Evolutionary conservation across 1,140 invertebrate genomes (phyloP).

Genomic region (Neuroterus valhalla): DNA sequence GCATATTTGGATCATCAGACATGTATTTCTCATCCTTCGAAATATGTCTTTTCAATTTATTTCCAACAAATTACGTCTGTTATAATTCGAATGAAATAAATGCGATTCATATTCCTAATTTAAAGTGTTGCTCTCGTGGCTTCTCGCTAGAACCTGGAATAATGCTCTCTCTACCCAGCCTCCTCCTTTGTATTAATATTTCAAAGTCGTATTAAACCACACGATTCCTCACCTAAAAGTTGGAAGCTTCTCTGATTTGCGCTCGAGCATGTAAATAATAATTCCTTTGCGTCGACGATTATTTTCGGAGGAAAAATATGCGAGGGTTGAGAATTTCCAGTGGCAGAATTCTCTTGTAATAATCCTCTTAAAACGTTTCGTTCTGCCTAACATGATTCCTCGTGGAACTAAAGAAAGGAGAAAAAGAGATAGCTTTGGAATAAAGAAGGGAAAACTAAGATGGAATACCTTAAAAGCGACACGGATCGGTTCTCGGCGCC

Average conservation of each 20-base stretch:
- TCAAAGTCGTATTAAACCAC: slow-evolving; percentile 16
- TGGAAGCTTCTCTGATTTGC: background rate
- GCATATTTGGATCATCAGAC: too few species aligned
- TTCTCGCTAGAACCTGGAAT: background rate
- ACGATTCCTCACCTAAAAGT: slow-evolving; percentile 21
- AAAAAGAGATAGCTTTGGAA: background rate
- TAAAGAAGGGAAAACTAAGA: slow-evolving; percentile 23
- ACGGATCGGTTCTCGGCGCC: slow-evolving; percentile 53
- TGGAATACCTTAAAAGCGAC: slow-evolving; percentile 37
- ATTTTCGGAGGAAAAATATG: background rate
- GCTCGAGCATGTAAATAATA: slow-evolving; percentile 24
- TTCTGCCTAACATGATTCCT: slow-evolving; percentile 10
- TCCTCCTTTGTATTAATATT: background rate
- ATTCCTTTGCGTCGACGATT: slow-evolving; percentile 6
- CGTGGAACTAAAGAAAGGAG: background rate
- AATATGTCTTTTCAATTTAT: too few species aligned
- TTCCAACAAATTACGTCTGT: too few species aligned
- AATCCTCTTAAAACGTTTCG: slow-evolving; percentile 29
- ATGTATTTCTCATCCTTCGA: too few species aligned
- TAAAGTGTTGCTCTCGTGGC: too few species aligned
- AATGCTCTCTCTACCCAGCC: background rate
- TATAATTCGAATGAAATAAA: too few species aligned
- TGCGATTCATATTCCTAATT: too few species aligned
- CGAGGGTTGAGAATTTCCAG: background rate
- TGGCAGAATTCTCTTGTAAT: slow-evolving; percentile 10